phyloP scores from a whole-genome alignment of 2,113 vertebrate genomes.

The Dasyornis broadbenti region DNA sequence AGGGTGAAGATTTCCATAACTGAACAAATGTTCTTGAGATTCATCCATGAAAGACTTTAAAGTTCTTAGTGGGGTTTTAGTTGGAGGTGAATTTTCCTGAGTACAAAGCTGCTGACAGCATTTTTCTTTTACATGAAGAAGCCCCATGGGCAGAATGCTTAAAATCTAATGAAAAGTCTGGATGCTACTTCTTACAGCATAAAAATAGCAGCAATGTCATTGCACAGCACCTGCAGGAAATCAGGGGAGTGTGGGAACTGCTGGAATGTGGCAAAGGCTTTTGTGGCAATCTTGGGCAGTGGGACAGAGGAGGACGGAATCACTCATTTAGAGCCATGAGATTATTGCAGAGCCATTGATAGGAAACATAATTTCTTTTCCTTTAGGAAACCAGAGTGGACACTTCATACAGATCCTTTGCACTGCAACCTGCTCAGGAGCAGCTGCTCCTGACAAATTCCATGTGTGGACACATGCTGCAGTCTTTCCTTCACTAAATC shows the following conservation, averaged over 20 bases:
- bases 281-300: accelerated
- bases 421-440: background rate
- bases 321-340: background rate
- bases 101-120: background rate
- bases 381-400: background rate
- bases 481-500: background rate
- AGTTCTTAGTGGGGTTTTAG: background rate
- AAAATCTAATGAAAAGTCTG: background rate
- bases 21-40: background rate
- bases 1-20: background rate
- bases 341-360: background rate
- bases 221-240: background rate
- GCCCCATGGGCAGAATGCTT: background rate
- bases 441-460: background rate
- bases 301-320: background rate
- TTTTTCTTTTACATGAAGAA: background rate
- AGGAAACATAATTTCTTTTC: background rate
- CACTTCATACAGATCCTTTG: background rate
- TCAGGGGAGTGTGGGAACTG: background rate
- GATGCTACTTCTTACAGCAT: background rate
- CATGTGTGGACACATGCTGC: accelerated
- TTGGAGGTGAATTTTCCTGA: background rate
- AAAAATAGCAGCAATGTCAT: background rate
- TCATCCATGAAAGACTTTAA: background rate
- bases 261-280: background rate